Evolutionary conservation across 1,140 invertebrate genomes (phyloP).

Genomic region (Zophobas morio): DNA sequence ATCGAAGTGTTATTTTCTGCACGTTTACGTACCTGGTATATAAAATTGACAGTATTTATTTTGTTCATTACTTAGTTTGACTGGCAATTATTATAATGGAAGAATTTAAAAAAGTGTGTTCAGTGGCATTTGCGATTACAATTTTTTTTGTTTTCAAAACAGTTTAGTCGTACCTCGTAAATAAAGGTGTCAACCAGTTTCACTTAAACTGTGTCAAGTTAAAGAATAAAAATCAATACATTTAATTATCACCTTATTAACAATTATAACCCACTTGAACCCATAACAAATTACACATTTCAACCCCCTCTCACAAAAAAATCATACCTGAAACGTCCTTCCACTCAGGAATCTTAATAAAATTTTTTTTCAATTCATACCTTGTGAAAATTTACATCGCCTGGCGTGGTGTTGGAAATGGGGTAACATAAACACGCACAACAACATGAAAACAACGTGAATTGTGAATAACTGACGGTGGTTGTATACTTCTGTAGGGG

Average conservation of each 20-base stretch:
- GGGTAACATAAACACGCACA: constrained; percentile 45
- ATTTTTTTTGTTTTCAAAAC: neutral
- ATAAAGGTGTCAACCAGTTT: neutral
- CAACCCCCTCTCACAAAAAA: neutral
- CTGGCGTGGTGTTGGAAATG: constrained; percentile 42
- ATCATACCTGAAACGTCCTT: neutral
- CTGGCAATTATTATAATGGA: neutral
- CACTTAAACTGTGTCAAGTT: constrained; percentile 8
- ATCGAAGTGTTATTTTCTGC: neutral
- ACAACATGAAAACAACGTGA: constrained; percentile 47
- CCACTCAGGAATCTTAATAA: neutral
- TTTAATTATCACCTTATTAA: constrained; percentile 5
- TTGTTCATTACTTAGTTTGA: too few species aligned
- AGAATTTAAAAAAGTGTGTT: neutral
- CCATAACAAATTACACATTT: neutral
- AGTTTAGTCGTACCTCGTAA: neutral
- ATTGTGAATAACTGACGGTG: constrained; percentile 39
- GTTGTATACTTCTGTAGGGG: constrained; percentile 44
- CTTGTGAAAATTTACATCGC: constrained; percentile 22
- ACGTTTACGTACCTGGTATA: too few species aligned
- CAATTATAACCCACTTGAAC: neutral
- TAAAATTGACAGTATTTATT: too few species aligned
- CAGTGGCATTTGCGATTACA: neutral
- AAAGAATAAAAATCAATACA: constrained; percentile 28
- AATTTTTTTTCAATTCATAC: constrained; percentile 12